Conservation (phyloP, 2,888 invertebrate genomes). For the Penaeus monodon region DNA sequence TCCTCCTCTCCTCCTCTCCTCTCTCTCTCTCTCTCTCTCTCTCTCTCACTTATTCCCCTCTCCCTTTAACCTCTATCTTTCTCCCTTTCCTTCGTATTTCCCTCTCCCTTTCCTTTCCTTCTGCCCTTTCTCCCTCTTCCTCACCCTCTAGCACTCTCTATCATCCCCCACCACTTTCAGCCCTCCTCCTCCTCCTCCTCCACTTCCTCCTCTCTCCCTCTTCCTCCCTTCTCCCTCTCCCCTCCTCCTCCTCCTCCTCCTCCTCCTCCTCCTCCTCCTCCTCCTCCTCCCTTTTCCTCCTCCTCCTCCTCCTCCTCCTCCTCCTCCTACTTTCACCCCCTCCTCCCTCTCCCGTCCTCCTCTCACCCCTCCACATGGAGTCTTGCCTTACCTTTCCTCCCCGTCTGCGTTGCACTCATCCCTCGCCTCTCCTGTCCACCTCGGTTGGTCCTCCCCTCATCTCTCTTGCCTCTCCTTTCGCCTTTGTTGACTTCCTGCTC, state of each 20-base stretch:
- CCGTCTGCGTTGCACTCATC: background rate
- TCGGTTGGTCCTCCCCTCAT: background rate
- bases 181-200: background rate
- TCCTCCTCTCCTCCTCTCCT: background rate
- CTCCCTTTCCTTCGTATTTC: background rate
- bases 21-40: background rate
- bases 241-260: background rate
- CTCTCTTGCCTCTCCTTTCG: background rate
- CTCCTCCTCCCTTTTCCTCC: background rate
- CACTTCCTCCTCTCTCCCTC: background rate
- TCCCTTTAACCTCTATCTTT: background rate
- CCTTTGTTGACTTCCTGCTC: conserved; percentile 15
- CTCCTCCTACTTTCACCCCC: background rate
- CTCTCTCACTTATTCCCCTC: background rate
- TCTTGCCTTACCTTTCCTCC: background rate
- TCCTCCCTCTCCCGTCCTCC: too few relatives aligned
- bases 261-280: background rate
- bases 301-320: background rate
- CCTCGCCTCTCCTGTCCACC: background rate
- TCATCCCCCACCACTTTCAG: background rate
- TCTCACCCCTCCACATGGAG: background rate
- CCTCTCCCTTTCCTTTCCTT: background rate
- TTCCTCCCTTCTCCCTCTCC: background rate
- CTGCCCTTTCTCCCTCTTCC: background rate
- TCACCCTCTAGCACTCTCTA: too few relatives aligned